Evolutionary conservation across 1,140 invertebrate species (phyloP).

Genomic region (Anoplolepis gracilipes): DNA sequence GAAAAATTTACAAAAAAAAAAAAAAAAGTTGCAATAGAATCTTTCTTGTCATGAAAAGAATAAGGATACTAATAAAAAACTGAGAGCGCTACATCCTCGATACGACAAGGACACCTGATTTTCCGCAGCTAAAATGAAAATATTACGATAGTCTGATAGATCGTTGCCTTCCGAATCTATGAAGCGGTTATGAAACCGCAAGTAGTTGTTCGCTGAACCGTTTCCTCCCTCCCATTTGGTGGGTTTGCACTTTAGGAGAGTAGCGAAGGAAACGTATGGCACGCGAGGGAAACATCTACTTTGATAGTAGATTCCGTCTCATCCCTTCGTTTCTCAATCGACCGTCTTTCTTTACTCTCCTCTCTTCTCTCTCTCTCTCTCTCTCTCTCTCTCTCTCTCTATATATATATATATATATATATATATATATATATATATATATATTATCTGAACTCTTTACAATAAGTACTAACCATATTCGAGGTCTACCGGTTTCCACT

Average conservation of each 20-base stretch:
- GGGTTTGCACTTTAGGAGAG: constrained; percentile 69
- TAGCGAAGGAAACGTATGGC: constrained; percentile 75
- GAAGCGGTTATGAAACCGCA: constrained; percentile 71
- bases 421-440: no score
- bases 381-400: no score
- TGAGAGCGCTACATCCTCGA: not conserved
- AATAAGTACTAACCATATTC: constrained; percentile 63
- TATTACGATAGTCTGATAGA: constrained; percentile 44
- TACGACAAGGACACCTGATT: constrained; percentile 23
- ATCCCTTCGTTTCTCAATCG: constrained; percentile 29
- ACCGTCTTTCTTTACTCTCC: constrained; percentile 42
- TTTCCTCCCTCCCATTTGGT: constrained; percentile 53
- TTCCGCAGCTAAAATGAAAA: constrained; percentile 37
- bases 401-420: no score
- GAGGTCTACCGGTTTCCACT: constrained; percentile 27
- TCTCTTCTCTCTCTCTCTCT: not conserved
- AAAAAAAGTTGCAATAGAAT: not conserved
- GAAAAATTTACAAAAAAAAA: not conserved
- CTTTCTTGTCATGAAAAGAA: not conserved
- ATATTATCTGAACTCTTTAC: constrained; percentile 51
- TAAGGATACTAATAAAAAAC: constrained; percentile 2
- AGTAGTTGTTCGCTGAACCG: constrained; percentile 63
- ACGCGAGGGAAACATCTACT: constrained; percentile 75
- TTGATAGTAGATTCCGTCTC: constrained; percentile 76
- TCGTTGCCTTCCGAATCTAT: constrained; percentile 62